phyloP scores from a whole-genome alignment of 2,797 vertebrate species.

The Amniataba percoides region DNA sequence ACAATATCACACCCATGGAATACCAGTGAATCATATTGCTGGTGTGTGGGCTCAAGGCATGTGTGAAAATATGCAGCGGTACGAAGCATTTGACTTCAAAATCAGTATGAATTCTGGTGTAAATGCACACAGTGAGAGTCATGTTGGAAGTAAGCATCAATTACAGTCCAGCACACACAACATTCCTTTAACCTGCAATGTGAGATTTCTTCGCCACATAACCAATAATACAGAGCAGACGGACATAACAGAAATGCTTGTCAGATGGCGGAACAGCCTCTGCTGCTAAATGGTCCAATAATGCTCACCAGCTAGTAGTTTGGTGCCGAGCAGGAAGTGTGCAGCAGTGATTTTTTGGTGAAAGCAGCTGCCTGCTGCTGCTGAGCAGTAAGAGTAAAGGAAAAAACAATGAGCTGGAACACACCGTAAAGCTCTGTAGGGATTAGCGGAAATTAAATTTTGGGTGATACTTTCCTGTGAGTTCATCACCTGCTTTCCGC shows the following conservation, averaged over 20 bases:
- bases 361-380: background rate
- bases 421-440: background rate
- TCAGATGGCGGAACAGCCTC: background rate
- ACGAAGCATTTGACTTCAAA: background rate
- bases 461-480: background rate
- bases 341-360: background rate
- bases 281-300: background rate
- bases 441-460: background rate
- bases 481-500: background rate
- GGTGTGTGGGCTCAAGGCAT: conserved; percentile 5
- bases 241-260: background rate
- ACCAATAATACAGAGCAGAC: background rate
- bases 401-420: background rate
- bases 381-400: background rate
- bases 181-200: background rate
- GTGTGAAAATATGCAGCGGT: conserved; percentile 28
- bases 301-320: background rate
- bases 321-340: background rate
- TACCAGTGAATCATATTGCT: background rate
- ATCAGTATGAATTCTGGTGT: conserved; percentile 8
- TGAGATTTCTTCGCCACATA: background rate
- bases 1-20: background rate
- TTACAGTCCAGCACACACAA: background rate
- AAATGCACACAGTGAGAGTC: background rate
- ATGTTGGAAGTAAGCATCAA: background rate